Conservation (phyloP, 2,113 vertebrate genomes). For the Microcebus ravelobensis region DNA sequence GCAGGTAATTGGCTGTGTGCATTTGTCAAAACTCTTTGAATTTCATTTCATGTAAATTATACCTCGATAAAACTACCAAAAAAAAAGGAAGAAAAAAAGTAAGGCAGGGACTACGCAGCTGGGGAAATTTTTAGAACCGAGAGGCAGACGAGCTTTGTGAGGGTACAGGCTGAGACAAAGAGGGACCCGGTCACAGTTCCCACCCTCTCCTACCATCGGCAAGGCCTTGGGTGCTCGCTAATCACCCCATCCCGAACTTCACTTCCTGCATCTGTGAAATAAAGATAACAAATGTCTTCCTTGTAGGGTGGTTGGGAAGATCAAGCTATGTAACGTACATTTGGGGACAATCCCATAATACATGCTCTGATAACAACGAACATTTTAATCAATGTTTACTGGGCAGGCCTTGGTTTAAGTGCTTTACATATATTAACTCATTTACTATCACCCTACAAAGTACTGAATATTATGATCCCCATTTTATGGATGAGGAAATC, state of each 20-base stretch:
- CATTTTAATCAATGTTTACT: neutral
- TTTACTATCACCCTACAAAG: neutral
- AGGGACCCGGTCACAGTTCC: neutral
- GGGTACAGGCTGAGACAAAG: neutral
- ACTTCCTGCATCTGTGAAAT: neutral
- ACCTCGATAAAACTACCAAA: neutral
- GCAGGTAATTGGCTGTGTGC: neutral
- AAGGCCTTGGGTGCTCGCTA: accelerated
- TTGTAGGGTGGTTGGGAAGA: neutral
- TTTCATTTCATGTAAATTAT: neutral
- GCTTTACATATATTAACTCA: neutral
- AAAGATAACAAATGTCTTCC: neutral
- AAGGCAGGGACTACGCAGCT: neutral
- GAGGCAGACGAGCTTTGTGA: no score
- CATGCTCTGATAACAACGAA: neutral
- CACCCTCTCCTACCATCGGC: neutral
- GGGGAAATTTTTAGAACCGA: neutral
- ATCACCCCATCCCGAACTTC: neutral
- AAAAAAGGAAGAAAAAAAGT: neutral
- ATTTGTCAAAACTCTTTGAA: neutral
- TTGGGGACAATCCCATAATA: neutral
- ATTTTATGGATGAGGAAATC: neutral
- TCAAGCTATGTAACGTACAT: no score
- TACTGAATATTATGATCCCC: neutral
- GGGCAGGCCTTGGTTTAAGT: neutral